A percentile compares a stretch with the other conserved stretches of the same genome.
Evolutionary conservation across 2,888 invertebrate species (phyloP).

Genomic region (Mythimna albipuncta): DNA sequence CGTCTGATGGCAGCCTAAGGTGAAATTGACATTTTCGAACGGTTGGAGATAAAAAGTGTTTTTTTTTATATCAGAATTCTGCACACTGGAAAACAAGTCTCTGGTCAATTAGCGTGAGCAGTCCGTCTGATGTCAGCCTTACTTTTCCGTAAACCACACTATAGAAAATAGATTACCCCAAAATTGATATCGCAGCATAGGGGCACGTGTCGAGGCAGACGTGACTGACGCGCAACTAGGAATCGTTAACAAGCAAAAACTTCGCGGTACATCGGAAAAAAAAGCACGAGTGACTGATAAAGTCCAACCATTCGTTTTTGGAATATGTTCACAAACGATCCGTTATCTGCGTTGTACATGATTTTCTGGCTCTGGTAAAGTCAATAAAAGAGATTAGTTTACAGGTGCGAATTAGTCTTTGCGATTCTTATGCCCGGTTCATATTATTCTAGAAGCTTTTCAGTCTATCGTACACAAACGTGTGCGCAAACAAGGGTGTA

Average conservation of each 20-base stretch:
- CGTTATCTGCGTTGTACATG: conserved; percentile 30
- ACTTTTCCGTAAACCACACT: neutral
- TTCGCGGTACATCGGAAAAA: conserved; percentile 23
- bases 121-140: too few species aligned
- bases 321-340: conserved; percentile 62
- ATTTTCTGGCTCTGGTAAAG: conserved; percentile 24
- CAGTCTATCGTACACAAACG: too few species aligned
- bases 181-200: conserved; percentile 35
- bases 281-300: conserved; percentile 49
- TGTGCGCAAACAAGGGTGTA: too few species aligned
- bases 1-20: too few species aligned
- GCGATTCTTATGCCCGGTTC: neutral
- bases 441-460: too few species aligned
- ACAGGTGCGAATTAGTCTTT: neutral
- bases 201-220: conserved; percentile 44
- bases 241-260: conserved; percentile 41
- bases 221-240: conserved; percentile 49
- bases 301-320: conserved; percentile 62
- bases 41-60: neutral
- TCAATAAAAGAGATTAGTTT: conserved; percentile 19
- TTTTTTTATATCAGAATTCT: too few species aligned
- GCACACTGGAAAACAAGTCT: too few species aligned
- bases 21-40: neutral
- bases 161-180: conserved; percentile 12
- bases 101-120: too few species aligned